phyloP scores from a whole-genome alignment of 2,797 vertebrate species.

The Sebastiscus tertius region DNA sequence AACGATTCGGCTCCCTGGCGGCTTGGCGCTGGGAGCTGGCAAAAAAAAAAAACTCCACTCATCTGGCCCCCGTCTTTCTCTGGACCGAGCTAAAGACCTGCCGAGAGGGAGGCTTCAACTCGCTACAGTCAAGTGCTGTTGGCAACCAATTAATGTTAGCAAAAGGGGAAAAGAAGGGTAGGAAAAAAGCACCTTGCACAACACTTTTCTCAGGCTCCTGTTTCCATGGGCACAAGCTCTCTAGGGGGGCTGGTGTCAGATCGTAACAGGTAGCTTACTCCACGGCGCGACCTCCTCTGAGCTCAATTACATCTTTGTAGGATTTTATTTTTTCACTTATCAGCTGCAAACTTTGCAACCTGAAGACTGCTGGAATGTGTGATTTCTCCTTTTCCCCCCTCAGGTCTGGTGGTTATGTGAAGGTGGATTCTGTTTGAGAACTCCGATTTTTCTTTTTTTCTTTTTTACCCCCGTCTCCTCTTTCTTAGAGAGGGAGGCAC shows the following conservation, averaged over 20 bases:
- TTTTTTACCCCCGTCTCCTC: constrained; percentile 28
- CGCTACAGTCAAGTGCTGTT: constrained; percentile 81
- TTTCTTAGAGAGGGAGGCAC: constrained; percentile 57
- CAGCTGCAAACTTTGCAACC: constrained; percentile 31
- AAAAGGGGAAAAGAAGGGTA: constrained; percentile 48
- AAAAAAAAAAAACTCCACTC: constrained; percentile 43
- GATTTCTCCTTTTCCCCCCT: constrained; percentile 18
- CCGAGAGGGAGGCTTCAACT: constrained; percentile 65
- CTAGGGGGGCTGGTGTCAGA: constrained; percentile 40
- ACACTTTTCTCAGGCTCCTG: constrained; percentile 69
- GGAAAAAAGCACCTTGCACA: constrained; percentile 64
- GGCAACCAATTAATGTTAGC: constrained; percentile 76
- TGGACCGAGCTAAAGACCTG: constrained; percentile 62
- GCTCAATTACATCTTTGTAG: constrained; percentile 58
- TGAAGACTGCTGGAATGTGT: constrained; percentile 34
- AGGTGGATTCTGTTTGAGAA: constrained; percentile 54
- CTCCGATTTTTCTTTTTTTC: background rate
- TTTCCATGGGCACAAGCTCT: constrained; percentile 69
- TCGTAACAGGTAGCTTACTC: constrained; percentile 55
- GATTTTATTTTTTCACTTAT: constrained; percentile 33
- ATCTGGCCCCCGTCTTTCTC: constrained; percentile 61
- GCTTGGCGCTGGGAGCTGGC: constrained; percentile 67
- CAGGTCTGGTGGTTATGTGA: constrained; percentile 22
- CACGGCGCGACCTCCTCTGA: constrained; percentile 29
- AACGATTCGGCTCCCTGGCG: constrained; percentile 58